Conservation (phyloP, 2,888 invertebrate species). For the Polia nebulosa region DNA sequence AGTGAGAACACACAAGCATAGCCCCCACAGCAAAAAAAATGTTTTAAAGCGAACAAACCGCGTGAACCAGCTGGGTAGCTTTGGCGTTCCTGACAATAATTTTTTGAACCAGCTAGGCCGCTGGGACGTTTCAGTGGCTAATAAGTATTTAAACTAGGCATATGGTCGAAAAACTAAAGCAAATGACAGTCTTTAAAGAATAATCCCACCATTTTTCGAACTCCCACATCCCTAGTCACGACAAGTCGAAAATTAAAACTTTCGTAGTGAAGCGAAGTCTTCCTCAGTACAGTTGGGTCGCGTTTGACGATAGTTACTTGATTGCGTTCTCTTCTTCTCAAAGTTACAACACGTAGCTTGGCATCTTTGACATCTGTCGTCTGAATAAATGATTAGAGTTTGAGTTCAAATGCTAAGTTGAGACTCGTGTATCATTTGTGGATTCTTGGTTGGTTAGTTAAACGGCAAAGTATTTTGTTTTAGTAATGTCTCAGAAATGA, state of each 20-base stretch:
- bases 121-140: too few species aligned
- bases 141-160: too few species aligned
- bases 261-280: slow-evolving; percentile 21
- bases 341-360: slow-evolving; percentile 45
- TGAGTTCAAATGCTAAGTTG: slow-evolving; percentile 16
- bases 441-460: background rate
- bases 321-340: slow-evolving; percentile 55
- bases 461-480: background rate
- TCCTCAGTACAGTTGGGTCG: slow-evolving; percentile 34
- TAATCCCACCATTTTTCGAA: background rate
- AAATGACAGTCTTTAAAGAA: background rate
- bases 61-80: too few species aligned
- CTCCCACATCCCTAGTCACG: background rate
- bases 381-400: slow-evolving; percentile 55
- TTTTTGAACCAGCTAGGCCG: too few species aligned
- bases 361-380: slow-evolving; percentile 52
- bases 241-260: slow-evolving; percentile 34
- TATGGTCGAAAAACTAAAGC: too few species aligned
- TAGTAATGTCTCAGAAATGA: too few species aligned
- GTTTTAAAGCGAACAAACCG: too few species aligned
- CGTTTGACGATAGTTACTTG: slow-evolving; percentile 50
- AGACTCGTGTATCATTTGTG: slow-evolving; percentile 13
- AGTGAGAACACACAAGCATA: too few species aligned
- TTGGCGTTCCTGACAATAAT: too few species aligned
- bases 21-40: too few species aligned